Percentiles rank a stretch among this genome's conserved stretches.
phyloP scores from a whole-genome alignment of 2,888 invertebrate genomes.

The Quadriops clusia region DNA sequence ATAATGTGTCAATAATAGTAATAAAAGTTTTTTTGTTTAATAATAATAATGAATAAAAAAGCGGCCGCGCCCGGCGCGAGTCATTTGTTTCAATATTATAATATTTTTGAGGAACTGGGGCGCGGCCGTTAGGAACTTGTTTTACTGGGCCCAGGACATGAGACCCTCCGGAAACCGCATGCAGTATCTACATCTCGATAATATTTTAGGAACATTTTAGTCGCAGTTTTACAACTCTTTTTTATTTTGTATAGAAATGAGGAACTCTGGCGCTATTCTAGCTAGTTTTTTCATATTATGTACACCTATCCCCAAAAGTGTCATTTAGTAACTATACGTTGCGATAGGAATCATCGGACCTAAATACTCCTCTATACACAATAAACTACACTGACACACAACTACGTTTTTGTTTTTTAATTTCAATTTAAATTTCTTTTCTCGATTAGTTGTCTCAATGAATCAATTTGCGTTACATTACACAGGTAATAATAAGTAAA shows the following conservation, averaged over 20 bases:
- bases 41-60: constrained; percentile 39
- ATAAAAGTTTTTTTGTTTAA: constrained; percentile 33
- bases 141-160: constrained; percentile 40
- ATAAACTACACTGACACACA: constrained; percentile 35
- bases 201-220: constrained; percentile 36
- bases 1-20: constrained; percentile 36
- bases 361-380: constrained; percentile 36
- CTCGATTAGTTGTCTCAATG: no score
- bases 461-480: no score
- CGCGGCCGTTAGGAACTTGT: constrained; percentile 39
- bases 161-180: constrained; percentile 34
- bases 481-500: constrained; percentile 21
- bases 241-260: constrained; percentile 27
- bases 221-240: constrained; percentile 27
- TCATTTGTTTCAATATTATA: constrained; percentile 15
- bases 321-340: constrained; percentile 41
- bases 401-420: constrained; percentile 22
- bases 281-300: constrained; percentile 19
- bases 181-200: constrained; percentile 37
- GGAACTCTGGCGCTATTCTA: constrained; percentile 32
- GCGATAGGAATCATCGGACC: constrained; percentile 37
- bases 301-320: constrained; percentile 19
- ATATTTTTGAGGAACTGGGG: constrained; percentile 33
- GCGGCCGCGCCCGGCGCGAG: constrained; percentile 33
- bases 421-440: no score